Evolutionary conservation across 1,140 invertebrate species (phyloP), one percentile per base, ranked within the genome.

Genomic region (Euglossa dilemma): DNA sequence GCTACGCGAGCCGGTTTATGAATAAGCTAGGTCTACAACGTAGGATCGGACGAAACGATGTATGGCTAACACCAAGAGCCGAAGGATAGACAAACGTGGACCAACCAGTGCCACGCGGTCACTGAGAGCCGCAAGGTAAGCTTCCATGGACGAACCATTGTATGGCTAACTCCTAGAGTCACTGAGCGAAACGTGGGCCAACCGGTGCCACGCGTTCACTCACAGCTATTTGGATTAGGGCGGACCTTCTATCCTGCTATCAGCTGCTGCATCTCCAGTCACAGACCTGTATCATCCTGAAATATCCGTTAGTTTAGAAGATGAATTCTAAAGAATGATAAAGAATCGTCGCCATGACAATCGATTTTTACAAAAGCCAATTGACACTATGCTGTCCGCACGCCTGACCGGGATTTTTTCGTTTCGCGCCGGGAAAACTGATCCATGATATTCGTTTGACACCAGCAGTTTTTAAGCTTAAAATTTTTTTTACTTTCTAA

Each of bases 211-310:
- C 61, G 28, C 61, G 61, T 16, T 63, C 61, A 28, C 61, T 28
- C 9, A 25, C 25, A 63, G 61, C 61, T 28, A 63, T 63, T 63
- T 63, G 61, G 61, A 63, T 63, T 63, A 63, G 36, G 25, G 61
- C 16, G 25, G 16, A 18, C 28, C 61, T 63, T 28, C 25, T 63
- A 63, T 9, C 61, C 28, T 63, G 25, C 61, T 63, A 63, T 36
- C 61, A 36, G 28, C 16, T 63, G 28, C 16, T 18, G 18, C 20
- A 63, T 63, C 61, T 63, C n/a, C 57, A 25, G 12, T 25, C 12
- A n/a, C 57, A 18, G 9, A 63, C 25, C 14, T 63, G 28, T 36
- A 36, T 18, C 25, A 18, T 28, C 16, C 9, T 20, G 61, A 16
- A 28, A 63, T 63, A 63, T 12, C 25, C 61, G 61, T 63, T 36